Conservation (phyloP, 1,140 invertebrate species). For the Eueides isabella region DNA sequence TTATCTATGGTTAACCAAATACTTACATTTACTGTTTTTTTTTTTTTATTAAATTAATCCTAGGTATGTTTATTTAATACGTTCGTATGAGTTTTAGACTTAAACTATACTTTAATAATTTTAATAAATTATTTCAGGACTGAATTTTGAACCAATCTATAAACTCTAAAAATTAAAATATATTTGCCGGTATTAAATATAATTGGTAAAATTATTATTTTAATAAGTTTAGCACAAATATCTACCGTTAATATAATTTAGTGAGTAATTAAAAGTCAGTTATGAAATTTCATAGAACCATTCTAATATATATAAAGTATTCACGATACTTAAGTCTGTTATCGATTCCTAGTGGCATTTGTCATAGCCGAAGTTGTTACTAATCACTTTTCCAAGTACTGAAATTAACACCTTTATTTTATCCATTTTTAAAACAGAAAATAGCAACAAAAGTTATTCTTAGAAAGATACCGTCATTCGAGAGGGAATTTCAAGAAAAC, state of each 20-base stretch:
- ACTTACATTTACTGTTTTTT: no score
- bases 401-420: constrained; percentile 28
- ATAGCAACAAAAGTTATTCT: constrained; percentile 56
- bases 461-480: constrained; percentile 57
- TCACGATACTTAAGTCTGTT: constrained; percentile 11
- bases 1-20: no score
- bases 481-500: constrained; percentile 57
- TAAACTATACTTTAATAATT: no score
- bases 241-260: neutral
- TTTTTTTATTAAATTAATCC: no score
- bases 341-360: constrained; percentile 26
- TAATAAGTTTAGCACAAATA: neutral
- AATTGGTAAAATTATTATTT: neutral
- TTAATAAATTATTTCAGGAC: no score
- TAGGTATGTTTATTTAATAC: no score
- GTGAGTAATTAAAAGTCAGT: constrained; percentile 7
- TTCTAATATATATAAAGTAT: neutral
- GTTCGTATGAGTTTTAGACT: no score
- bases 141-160: no score
- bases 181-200: neutral
- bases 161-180: neutral
- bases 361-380: constrained; percentile 33
- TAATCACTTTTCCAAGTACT: constrained; percentile 39
- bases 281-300: constrained; percentile 17
- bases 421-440: constrained; percentile 29